Base-by-base conservation (phyloP, 2,113 vertebrate genomes). In the Podiceps cristatus region DNA sequence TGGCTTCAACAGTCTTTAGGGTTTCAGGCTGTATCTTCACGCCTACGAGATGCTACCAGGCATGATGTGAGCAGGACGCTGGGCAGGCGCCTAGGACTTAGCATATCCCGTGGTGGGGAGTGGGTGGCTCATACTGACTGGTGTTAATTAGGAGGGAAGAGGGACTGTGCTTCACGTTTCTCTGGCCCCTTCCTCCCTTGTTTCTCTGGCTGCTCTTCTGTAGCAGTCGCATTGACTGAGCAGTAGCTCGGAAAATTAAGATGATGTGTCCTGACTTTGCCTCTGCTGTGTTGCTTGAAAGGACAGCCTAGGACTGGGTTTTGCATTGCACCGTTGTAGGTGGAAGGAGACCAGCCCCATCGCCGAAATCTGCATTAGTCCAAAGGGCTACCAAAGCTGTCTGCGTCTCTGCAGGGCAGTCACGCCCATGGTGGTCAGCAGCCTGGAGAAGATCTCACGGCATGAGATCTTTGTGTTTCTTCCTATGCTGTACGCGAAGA, bases 221-320 rank as follows among this genome's bases (percentile, higher is more conserved):
- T 1, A 2, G 42, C 35, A 18, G 14, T 84, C 1, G 0, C 11
- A 3, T 0, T 58, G 52, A 24, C 37, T 45, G 50, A 44, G 11
- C 18, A 10, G 17, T 22, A 25, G 72, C 17, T 45, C 68, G 10
- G 68, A 47, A 64, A 42, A 23, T 8, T 23, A 56, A 71, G 42
- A n/a, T 10, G 37, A 2, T 73, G 13, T 18, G 25, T 68, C 63
- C 23, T 45, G 44, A 16, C 13, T 59, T 55, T 69, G 28, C 37
- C 24, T 64, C 10, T 64, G 14, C 40, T 44, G 2, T 23, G 25
- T 47, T 29, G 17, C 22, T 68, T 64, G 52, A 13, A 42, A 58
- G 49, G 53, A 44, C 49, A 64, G 9, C 20, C 4, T 14, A 18
- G 49, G 19, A 31, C 33, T 58, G 23, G 1, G 3, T 4, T 42